Base-by-base conservation (phyloP, 1,140 invertebrate species). In the Phthorimaea operculella region DNA sequence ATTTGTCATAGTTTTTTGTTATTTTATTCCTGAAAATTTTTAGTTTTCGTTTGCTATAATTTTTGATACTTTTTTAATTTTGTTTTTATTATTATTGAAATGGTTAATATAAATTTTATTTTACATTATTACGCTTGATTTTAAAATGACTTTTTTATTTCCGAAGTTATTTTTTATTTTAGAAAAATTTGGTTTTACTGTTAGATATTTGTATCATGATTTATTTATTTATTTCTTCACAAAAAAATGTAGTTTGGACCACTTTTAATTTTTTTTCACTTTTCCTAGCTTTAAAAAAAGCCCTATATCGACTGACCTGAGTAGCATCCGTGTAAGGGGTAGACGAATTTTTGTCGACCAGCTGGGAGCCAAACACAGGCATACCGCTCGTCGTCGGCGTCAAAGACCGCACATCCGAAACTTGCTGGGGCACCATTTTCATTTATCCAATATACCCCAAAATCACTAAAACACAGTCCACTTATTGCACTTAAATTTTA, bases 321-420 rank as follows among this genome's bases (percentile, higher is more conserved):
- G 96, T 98, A 42, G 96, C 96, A 89, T 98, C 96, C 59, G 96
- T 95, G 86, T 98, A 98, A 14, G 96, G 96, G 47, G 96, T 98
- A 28, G 90, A 88, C 11, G 96, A 97, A 83, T 94, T 93, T 85
- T 95, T 92, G 86, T 94, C 92, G 70, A 98, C 92, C 58, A 93
- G 87, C 74, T 94, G 90, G 42, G 94, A 96, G 64, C 94, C 94
- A 83, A 96, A 96, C 60, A 94, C 66, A 67, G 87, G 75, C 70
- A 85, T 73, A 80, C 82, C 73, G 64, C 72, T 81, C 57, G 76
- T 72, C 4, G 81, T 84, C 18, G 85, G 84, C 57, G 83, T 78
- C 65, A 79, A 52, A 50, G 83, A 82, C 67, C 83, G 68, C 55
- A 83, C 77, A 75, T 87, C 84, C 68, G 84, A 82, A 64, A 86